Percentiles rank a stretch among this genome's conserved stretches.
Conservation (phyloP, 2,113 vertebrate species). For the Crypturellus undulatus region DNA sequence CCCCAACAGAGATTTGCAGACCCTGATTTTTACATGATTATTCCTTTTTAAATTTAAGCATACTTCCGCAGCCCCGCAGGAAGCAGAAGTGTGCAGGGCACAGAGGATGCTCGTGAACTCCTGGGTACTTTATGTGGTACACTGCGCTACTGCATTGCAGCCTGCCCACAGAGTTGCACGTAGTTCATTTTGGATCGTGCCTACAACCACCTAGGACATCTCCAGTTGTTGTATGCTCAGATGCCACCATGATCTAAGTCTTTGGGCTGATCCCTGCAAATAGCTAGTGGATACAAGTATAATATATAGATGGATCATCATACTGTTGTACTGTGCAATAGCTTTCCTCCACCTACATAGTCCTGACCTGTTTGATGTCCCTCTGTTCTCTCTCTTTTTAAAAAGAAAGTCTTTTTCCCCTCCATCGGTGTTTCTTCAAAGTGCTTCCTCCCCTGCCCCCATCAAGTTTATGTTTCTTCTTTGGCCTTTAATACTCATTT, state of each 20-base stretch:
- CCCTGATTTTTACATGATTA: not conserved
- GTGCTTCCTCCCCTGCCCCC: not conserved
- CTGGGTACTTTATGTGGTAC: not conserved
- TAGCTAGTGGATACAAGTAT: constrained; percentile 19
- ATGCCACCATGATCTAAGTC: constrained; percentile 14
- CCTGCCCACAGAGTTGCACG: not conserved
- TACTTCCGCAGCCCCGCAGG: not conserved
- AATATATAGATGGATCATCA: constrained; percentile 19
- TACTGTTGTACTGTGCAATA: not conserved
- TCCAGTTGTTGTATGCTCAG: constrained; percentile 27
- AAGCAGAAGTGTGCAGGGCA: not conserved
- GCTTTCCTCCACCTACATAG: constrained; percentile 29
- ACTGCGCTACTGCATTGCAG: not conserved
- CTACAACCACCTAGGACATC: constrained; percentile 20
- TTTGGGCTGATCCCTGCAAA: constrained; percentile 31
- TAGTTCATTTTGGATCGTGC: constrained; percentile 8
- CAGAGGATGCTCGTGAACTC: not conserved
- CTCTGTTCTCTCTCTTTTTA: constrained; percentile 1
- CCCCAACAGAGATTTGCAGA: not conserved
- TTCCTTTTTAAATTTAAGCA: not conserved
- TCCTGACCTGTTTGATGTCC: constrained; percentile 48
- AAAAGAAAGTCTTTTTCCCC: constrained; percentile 34
- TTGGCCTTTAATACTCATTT: not conserved
- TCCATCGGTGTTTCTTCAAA: constrained; percentile 25
- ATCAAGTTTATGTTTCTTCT: not conserved